phyloP scores from a whole-genome alignment of 2,888 invertebrate species.

The Quadroppia sp. region DNA sequence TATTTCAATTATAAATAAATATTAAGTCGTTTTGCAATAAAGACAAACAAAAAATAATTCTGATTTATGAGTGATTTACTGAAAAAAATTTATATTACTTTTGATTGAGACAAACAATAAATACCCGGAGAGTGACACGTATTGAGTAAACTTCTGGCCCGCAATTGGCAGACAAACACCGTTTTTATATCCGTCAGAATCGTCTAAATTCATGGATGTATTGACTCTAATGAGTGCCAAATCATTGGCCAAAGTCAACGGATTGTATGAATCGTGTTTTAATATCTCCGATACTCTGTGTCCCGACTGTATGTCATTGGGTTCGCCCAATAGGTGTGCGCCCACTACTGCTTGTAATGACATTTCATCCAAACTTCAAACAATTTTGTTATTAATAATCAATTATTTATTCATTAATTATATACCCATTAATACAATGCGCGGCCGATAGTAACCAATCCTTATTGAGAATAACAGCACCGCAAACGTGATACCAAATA shows the following conservation, averaged over 20 bases:
- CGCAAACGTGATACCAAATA: not conserved
- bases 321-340: not conserved
- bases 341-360: not conserved
- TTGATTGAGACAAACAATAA: not conserved
- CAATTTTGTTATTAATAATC: not conserved
- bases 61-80: too few species aligned
- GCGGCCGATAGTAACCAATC: not conserved
- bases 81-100: too few species aligned
- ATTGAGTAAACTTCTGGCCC: slow-evolving; percentile 12
- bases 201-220: not conserved
- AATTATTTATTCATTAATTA: not conserved
- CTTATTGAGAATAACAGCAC: not conserved
- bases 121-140: slow-evolving; percentile 10
- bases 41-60: too few species aligned
- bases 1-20: not conserved
- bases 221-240: not conserved
- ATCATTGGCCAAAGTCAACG: not conserved
- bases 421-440: slow-evolving; percentile 18
- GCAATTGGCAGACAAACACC: not conserved
- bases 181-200: not conserved
- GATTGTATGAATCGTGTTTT: not conserved
- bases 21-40: too few species aligned
- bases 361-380: not conserved
- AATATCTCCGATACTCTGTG: not conserved
- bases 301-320: not conserved